Evolutionary conservation across 30 jellyfish, hydroid and myxozoan species (phyloP).

Genomic region (Chironex yamaguchii): DNA sequence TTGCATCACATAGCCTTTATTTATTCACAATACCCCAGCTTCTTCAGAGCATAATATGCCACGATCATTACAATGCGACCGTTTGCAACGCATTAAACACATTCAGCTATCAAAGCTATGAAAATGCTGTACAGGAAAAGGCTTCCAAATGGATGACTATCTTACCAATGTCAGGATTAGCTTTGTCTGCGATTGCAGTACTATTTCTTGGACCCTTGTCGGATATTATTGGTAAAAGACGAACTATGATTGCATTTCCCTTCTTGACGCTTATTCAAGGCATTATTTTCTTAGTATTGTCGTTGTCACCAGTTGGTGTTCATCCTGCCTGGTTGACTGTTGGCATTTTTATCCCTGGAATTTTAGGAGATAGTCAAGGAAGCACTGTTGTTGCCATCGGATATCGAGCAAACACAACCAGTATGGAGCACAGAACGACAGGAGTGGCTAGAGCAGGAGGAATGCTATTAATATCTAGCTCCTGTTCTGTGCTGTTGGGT

Average conservation of each 20-base stretch:
- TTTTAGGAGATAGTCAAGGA: no score
- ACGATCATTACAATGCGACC: background rate
- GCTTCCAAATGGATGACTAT: slow-evolving; percentile 4
- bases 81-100: slow-evolving; percentile 7
- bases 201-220: slow-evolving; percentile 18
- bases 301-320: background rate
- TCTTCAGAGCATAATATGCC: slow-evolving; percentile 1
- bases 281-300: background rate
- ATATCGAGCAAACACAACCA: no score
- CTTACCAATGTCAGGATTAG: background rate
- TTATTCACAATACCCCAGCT: slow-evolving; percentile 27
- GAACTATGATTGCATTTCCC: slow-evolving; percentile 6
- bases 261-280: background rate
- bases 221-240: slow-evolving; percentile 18
- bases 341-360: no score
- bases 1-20: no score
- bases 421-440: no score
- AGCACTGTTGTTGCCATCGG: no score
- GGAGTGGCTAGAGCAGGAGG: no score
- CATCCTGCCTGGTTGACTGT: no score
- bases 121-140: background rate
- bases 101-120: background rate
- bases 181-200: background rate
- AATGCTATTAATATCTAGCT: no score
- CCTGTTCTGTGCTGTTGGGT: no score